Conservation (phyloP, 2,797 vertebrate species). For the Rhinichthys osculus region DNA sequence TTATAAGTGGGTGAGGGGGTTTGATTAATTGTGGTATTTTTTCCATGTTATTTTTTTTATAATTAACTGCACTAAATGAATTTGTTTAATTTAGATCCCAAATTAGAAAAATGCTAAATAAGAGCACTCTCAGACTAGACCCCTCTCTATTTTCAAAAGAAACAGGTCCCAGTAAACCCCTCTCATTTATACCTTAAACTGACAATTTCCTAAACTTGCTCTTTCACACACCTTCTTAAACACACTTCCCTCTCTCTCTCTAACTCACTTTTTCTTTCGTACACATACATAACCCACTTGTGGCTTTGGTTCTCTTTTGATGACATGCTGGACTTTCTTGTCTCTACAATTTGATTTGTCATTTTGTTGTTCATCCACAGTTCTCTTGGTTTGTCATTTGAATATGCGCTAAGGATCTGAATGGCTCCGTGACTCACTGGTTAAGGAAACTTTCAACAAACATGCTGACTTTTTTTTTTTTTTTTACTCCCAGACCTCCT, state of each 20-base stretch:
- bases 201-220: neutral
- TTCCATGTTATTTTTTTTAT: neutral
- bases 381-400: neutral
- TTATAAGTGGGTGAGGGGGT: neutral
- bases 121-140: neutral
- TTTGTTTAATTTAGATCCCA: neutral
- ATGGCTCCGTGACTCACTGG: neutral
- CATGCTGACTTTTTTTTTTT: neutral
- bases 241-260: neutral
- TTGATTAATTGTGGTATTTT: neutral
- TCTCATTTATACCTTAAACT: constrained; percentile 24
- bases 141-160: neutral
- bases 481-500: neutral
- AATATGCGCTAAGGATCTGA: neutral
- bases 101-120: neutral
- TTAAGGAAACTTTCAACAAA: neutral
- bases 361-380: neutral
- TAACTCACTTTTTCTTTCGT: neutral
- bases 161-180: no score
- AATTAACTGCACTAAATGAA: neutral
- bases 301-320: neutral
- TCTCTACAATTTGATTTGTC: neutral
- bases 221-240: neutral
- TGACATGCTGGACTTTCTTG: neutral
- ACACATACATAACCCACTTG: no score